These are phyloP conservation scores for Heliocidaris tuberculata DNA, from an alignment of 35 echinoderm and acorn worm genomes.

Conservation along the genomic window DNA sequence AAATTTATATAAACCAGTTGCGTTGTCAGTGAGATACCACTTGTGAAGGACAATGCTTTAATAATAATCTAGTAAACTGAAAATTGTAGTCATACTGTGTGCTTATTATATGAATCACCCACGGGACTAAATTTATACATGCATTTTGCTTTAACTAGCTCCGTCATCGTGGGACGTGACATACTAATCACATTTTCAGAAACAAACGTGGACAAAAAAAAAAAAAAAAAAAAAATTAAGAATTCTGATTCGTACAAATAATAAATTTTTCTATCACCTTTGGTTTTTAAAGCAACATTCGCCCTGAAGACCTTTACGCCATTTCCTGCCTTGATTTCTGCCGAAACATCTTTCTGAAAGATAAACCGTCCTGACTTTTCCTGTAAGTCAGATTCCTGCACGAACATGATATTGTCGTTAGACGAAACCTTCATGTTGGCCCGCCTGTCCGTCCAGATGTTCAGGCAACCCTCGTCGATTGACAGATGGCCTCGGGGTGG, in stretches of 20 bases:
- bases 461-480: constrained; percentile 14
- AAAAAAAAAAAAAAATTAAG: no score
- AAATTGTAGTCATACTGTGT: no score
- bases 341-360: background rate
- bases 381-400: constrained; percentile 25
- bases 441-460: constrained; percentile 13
- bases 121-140: no score
- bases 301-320: constrained; percentile 26
- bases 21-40: no score
- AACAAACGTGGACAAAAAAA: no score
- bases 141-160: no score
- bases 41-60: no score
- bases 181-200: no score
- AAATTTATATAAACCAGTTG: background rate
- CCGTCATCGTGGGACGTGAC: no score
- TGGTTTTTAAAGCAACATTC: background rate
- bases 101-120: no score
- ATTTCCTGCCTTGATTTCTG: background rate
- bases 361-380: constrained; percentile 18
- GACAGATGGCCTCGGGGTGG: constrained; percentile 34
- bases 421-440: background rate
- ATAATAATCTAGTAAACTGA: no score
- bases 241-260: no score
- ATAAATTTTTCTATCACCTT: background rate
- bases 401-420: background rate